A percentile compares a stretch with the other conserved stretches of the same genome.
Conservation (phyloP, 1,140 invertebrate species). For the Anastrepha ludens region DNA sequence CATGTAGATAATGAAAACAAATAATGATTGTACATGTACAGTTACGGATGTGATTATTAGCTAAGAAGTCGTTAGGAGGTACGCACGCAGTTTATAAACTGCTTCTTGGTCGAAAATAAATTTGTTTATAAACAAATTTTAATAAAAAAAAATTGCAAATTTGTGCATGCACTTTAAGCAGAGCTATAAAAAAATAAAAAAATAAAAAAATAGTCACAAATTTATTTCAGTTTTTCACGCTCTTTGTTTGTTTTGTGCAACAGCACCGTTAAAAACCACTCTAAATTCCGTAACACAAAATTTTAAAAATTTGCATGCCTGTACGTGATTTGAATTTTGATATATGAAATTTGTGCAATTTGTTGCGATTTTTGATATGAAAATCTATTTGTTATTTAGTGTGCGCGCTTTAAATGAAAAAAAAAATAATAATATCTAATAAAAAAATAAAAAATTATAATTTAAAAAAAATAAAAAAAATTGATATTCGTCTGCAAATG, state of each 20-base stretch:
- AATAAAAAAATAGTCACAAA: background rate
- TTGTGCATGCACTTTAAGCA: too few relatives aligned
- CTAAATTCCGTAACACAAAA: background rate
- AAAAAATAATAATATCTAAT: too few relatives aligned
- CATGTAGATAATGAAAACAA: background rate
- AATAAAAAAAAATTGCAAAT: background rate
- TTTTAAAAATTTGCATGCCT: background rate
- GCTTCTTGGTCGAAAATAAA: background rate
- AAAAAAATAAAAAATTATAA: too few relatives aligned
- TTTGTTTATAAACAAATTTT: slow-evolving; percentile 17
- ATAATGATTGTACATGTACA: background rate
- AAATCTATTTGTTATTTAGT: too few relatives aligned
- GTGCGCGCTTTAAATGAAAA: too few relatives aligned
- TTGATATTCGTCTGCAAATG: too few relatives aligned
- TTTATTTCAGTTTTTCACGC: background rate
- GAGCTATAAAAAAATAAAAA: too few relatives aligned
- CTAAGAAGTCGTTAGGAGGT: background rate
- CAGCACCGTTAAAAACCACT: background rate
- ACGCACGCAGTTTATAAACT: slow-evolving; percentile 11
- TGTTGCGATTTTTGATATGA: background rate
- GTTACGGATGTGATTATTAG: background rate
- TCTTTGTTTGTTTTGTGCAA: background rate
- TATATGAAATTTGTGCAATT: background rate
- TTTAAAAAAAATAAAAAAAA: too few relatives aligned
- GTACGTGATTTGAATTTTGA: slow-evolving; percentile 22